These are phyloP conservation scores for Drosophila nikananu DNA, from an alignment of 1,140 invertebrate species.

Conservation along the genomic window DNA sequence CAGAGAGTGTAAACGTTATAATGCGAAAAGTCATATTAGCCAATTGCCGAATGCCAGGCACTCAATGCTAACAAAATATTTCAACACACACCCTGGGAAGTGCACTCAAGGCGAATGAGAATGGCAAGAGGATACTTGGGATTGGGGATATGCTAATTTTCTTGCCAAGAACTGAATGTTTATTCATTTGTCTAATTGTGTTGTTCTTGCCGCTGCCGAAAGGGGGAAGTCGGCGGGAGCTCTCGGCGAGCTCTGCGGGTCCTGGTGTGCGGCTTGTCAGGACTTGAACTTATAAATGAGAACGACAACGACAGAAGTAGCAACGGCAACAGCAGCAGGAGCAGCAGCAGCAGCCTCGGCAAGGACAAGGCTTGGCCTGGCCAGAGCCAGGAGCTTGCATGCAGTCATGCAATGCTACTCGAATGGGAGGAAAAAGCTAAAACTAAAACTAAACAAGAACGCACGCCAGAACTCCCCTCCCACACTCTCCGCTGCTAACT, in stretches of 20 bases:
- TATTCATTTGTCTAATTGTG: conserved; percentile 80
- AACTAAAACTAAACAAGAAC: conserved; percentile 67
- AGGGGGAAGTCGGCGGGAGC: conserved; percentile 9
- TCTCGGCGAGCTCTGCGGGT: conserved; percentile 26
- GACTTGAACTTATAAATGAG: conserved; percentile 64
- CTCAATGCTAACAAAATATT: conserved; percentile 33
- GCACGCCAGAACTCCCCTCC: conserved; percentile 45
- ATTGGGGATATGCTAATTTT: conserved; percentile 40
- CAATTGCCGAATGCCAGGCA: conserved; percentile 33
- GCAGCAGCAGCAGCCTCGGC: conserved; percentile 32
- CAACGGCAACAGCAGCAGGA: conserved; percentile 5
- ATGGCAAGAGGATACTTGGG: background rate
- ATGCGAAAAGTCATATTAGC: conserved; percentile 60
- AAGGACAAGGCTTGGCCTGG: conserved; percentile 68
- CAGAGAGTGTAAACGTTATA: conserved; percentile 54
- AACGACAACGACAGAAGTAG: conserved; percentile 57
- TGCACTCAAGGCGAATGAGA: conserved; percentile 25
- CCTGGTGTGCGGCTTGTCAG: conserved; percentile 64
- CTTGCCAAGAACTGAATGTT: conserved; percentile 43
- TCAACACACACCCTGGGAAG: conserved; percentile 28
- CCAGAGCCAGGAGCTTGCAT: conserved; percentile 47
- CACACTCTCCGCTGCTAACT: conserved; percentile 13
- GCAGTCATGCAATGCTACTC: conserved; percentile 79
- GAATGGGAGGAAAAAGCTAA: conserved; percentile 38
- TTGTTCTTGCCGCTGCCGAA: conserved; percentile 46